These are phyloP conservation scores for Ligdia adustata DNA, from an alignment of 2,888 invertebrate genomes.

Conservation along the genomic window DNA sequence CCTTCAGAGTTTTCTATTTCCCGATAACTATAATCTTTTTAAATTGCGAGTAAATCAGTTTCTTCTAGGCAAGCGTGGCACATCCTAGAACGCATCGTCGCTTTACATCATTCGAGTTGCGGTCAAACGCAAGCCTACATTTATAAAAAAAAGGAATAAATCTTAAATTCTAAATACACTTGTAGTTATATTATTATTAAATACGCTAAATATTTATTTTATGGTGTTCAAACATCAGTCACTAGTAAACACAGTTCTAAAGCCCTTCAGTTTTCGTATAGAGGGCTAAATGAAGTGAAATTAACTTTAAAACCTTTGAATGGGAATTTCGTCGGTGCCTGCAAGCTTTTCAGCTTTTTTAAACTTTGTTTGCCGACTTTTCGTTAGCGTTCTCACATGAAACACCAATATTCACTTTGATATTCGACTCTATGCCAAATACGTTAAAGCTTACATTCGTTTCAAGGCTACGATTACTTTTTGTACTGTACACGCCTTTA, in stretches of 20 bases:
- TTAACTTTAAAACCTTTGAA: constrained; percentile 23
- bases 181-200: too few relatives aligned
- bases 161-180: too few relatives aligned
- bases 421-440: background rate
- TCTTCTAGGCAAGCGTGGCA: too few relatives aligned
- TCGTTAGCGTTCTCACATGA: constrained; percentile 11
- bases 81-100: too few relatives aligned
- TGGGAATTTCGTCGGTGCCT: constrained; percentile 17
- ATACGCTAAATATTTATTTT: too few relatives aligned
- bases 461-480: background rate
- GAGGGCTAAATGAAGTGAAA: constrained; percentile 25
- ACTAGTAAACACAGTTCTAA: background rate
- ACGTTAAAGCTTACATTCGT: background rate
- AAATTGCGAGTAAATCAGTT: too few relatives aligned
- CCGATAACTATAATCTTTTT: too few relatives aligned
- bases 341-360: constrained; percentile 26
- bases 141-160: too few relatives aligned
- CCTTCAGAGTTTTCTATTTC: too few relatives aligned
- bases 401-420: background rate
- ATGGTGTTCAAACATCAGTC: background rate
- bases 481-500: constrained; percentile 2
- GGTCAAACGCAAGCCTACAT: too few relatives aligned
- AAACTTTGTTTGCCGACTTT: constrained; percentile 26
- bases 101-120: too few relatives aligned
- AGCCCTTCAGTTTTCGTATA: constrained; percentile 32